Conservation (phyloP, 1,140 invertebrate species). For the Orussus abietinus region DNA sequence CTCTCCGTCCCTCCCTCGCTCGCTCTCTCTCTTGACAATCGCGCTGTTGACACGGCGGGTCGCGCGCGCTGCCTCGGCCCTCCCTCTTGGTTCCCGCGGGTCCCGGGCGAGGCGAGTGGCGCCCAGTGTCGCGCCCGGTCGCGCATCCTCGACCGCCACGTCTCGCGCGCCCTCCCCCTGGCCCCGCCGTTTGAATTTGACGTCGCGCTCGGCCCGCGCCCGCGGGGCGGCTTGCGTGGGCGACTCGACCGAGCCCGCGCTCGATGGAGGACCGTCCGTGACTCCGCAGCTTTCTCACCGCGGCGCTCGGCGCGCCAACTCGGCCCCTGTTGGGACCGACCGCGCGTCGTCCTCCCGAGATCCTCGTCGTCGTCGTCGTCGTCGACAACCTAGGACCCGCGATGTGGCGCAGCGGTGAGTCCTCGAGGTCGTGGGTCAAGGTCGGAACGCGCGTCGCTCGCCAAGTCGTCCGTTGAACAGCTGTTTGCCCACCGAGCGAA, state of each 20-base stretch:
- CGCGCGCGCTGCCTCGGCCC: not conserved
- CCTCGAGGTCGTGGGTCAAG: slow-evolving; percentile 49
- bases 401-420: slow-evolving; percentile 44
- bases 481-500: too few species aligned
- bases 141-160: slow-evolving; percentile 28
- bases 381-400: slow-evolving; percentile 12
- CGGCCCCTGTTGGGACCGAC: too few species aligned
- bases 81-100: not conserved
- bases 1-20: slow-evolving; percentile 1
- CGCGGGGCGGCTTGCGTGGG: slow-evolving; percentile 23
- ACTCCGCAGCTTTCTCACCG: slow-evolving; percentile 40
- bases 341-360: not conserved
- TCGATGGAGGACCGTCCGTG: slow-evolving; percentile 39
- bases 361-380: not conserved
- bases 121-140: slow-evolving; percentile 19
- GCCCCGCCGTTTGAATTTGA: slow-evolving; percentile 27
- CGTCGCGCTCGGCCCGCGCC: slow-evolving; percentile 7
- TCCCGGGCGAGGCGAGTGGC: not conserved
- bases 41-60: not conserved
- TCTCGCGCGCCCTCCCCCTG: slow-evolving; percentile 26
- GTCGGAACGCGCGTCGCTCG: slow-evolving; percentile 32
- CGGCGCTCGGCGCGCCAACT: too few species aligned
- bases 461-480: slow-evolving; percentile 50
- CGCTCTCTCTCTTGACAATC: not conserved
- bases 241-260: slow-evolving; percentile 26